Evolutionary conservation across 2,797 vertebrate species (phyloP).

Genomic region (Phataginus tricuspis): DNA sequence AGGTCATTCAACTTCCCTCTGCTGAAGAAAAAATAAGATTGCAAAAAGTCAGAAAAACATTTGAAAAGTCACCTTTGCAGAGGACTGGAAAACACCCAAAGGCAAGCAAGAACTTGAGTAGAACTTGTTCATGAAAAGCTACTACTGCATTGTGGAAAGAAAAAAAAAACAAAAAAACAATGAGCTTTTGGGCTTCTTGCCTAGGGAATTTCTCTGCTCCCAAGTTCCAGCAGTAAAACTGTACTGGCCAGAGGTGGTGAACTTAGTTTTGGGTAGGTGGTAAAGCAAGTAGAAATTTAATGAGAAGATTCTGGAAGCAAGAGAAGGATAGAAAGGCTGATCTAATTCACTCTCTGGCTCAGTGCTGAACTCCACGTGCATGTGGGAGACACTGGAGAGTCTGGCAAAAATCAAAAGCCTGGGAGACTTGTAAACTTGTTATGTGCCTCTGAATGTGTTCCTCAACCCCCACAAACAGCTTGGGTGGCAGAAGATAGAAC

Average conservation of each 20-base stretch:
- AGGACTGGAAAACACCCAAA: neutral
- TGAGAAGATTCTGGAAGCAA: neutral
- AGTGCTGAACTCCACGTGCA: neutral
- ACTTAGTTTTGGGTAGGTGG: neutral
- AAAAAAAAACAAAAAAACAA: neutral
- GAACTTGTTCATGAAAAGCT: neutral
- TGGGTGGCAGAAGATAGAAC: neutral
- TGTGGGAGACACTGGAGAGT: neutral
- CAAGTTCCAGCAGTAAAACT: neutral
- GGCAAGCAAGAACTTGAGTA: neutral
- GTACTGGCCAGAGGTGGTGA: neutral
- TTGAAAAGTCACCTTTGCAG: neutral
- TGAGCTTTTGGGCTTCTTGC: neutral
- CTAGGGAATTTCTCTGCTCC: neutral
- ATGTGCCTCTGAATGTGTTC: neutral
- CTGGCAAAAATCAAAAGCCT: slow-evolving; percentile 24
- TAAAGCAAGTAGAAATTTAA: slow-evolving; percentile 15
- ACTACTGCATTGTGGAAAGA: neutral
- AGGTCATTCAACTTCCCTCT: neutral
- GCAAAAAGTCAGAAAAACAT: no score
- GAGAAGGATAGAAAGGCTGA: neutral
- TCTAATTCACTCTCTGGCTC: neutral
- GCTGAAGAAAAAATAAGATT: neutral
- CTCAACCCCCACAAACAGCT: neutral
- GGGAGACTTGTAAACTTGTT: neutral